Conservation (phyloP, 2,797 vertebrate genomes). For the Danio aesculapii region DNA sequence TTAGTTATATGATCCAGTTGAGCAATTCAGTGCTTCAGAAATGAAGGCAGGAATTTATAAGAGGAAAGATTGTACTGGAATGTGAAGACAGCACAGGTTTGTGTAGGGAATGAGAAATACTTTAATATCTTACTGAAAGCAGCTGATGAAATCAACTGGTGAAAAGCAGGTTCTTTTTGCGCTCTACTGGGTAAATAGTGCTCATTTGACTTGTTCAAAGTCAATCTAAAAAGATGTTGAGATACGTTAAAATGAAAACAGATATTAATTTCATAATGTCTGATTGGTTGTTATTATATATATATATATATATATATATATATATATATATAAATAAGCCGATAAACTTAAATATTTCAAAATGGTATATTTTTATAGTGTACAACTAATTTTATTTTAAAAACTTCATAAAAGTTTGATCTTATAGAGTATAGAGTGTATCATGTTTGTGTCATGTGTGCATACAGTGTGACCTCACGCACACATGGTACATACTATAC, state of each 20-base stretch:
- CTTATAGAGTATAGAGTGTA: too few species aligned
- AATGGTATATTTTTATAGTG: too few species aligned
- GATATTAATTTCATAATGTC: too few species aligned
- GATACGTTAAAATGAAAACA: neutral
- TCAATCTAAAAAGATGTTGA: neutral
- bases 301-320: too few species aligned
- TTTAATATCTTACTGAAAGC: neutral
- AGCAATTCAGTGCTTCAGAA: slow-evolving; percentile 40
- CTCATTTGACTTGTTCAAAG: neutral
- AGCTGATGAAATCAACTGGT: neutral
- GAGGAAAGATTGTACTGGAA: slow-evolving; percentile 15
- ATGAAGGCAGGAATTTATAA: slow-evolving; percentile 45
- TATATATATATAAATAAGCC: too few species aligned
- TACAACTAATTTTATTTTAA: too few species aligned
- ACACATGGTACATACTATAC: too few species aligned
- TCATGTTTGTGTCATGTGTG: too few species aligned
- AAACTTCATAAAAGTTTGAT: too few species aligned
- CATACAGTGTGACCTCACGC: too few species aligned
- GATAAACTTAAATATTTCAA: too few species aligned
- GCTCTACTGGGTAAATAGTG: neutral
- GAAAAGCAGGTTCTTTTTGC: neutral
- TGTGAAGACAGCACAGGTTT: slow-evolving; percentile 12
- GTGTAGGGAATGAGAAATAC: slow-evolving; percentile 3
- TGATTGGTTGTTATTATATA: too few species aligned
- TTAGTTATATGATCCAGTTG: slow-evolving; percentile 52